Evolutionary conservation across 35 echinoderm and acorn worm genomes (phyloP), one percentile per base, ranked within the genome.

Genomic region (Apostichopus californicus): DNA sequence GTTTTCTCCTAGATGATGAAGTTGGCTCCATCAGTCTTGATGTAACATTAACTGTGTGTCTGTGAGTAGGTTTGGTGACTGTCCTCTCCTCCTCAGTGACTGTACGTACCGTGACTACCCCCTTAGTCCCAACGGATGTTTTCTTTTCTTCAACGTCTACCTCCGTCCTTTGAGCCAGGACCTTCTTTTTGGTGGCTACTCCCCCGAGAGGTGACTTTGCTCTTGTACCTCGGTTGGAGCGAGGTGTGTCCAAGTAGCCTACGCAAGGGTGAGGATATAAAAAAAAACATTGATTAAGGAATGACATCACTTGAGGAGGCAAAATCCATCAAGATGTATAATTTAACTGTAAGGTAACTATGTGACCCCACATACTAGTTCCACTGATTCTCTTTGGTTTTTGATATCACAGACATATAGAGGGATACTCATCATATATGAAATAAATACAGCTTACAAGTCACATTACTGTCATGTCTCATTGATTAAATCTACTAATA

Each of bases 21-120:
- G 93, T 94, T 6, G 93, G 93, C 54, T 88, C 81, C 54, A 73
- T 83, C 22, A 94, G 80, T 71, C 87, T 34, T 57, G 91, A 89
- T 14, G 78, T 89, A 28, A 80, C 75, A 1, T 77, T 81, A 58
- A 73, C 20, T 3, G 64, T 86, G 53, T 79, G 79, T 65, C 52
- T 87, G 59, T 92, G 88, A 17, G 95, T 93, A 28, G 96, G 96
- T 77, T 73, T 90, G 46, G 93, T 96, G 77, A 98, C 80, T 18
- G 95, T 98, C 5, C 97, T 86, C 59, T 96, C 95, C 83, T 98
- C 94, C 20, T 96, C 93, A 5, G 94, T 95, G 3, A 93, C 91
- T 0, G 97, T 98, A n/a, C 95, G 90, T 15, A 98, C 91, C 0
- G 97, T 98, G 5, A 98, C 93, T 25, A 96, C 93, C 8, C 97